These are phyloP conservation scores for Diplodus sargus DNA, from an alignment of 2,797 vertebrate genomes.

Conservation along the genomic window DNA sequence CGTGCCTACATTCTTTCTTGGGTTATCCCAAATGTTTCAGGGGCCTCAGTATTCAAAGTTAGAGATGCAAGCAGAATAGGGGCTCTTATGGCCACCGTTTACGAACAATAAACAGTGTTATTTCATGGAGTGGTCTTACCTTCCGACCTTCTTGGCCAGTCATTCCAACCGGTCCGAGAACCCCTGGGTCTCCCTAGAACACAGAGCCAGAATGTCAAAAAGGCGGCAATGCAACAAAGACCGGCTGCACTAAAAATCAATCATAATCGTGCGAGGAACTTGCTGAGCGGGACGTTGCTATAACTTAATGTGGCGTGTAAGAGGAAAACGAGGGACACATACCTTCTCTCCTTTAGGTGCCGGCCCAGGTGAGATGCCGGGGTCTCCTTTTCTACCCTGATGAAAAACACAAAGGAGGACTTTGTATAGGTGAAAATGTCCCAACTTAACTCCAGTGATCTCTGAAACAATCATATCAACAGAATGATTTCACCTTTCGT, in stretches of 20 bases:
- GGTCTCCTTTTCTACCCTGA: constrained; percentile 96
- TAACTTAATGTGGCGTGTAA: constrained; percentile 19
- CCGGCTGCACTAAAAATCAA: background rate
- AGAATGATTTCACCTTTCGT: constrained; percentile 16
- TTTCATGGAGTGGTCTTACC: constrained; percentile 81
- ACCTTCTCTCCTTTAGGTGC: constrained; percentile 94
- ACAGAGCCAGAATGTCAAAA: constrained; percentile 45
- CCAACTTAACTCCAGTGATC: constrained; percentile 2
- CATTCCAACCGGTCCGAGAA: constrained; percentile 89
- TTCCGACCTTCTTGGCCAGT: constrained; percentile 90
- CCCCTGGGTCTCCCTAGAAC: constrained; percentile 90
- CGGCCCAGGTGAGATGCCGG: constrained; percentile 93
- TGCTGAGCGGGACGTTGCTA: constrained; percentile 4
- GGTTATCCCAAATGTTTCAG: constrained; percentile 33
- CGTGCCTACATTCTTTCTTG: constrained; percentile 11
- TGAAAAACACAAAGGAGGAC: constrained; percentile 36
- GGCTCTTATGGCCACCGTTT: background rate
- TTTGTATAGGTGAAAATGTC: constrained; percentile 17
- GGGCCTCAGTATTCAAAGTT: constrained; percentile 20
- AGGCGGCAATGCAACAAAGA: background rate
- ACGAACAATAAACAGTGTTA: background rate
- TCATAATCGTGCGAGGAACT: background rate
- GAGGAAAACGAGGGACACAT: constrained; percentile 38
- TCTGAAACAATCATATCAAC: background rate
- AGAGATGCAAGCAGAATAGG: constrained; percentile 1